These are phyloP conservation scores for Helleia helle DNA, from an alignment of 2,888 invertebrate genomes.

Conservation along the genomic window DNA sequence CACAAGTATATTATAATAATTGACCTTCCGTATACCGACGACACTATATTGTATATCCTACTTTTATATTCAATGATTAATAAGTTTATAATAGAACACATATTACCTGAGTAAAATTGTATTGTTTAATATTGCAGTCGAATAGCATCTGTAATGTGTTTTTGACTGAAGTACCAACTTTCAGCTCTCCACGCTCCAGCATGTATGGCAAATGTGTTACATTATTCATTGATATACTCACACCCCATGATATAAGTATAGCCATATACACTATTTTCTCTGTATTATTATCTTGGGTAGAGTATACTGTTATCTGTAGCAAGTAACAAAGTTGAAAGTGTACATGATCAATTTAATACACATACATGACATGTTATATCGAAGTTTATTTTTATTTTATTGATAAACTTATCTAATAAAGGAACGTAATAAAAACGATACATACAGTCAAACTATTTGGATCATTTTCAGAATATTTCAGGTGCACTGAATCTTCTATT, in stretches of 20 bases:
- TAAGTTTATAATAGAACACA: too few relatives aligned
- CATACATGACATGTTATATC: too few relatives aligned
- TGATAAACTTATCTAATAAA: too few relatives aligned
- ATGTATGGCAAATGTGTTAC: slow-evolving; percentile 56
- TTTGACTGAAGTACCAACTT: slow-evolving; percentile 43
- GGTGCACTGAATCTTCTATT: slow-evolving; percentile 39
- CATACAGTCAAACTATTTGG: slow-evolving; percentile 48
- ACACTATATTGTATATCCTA: too few relatives aligned
- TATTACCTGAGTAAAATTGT: slow-evolving; percentile 52
- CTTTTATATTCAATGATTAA: too few relatives aligned
- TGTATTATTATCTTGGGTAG: slow-evolving; percentile 28
- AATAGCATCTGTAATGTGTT: slow-evolving; percentile 47
- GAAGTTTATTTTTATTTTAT: too few relatives aligned
- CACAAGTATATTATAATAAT: too few relatives aligned
- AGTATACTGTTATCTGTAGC: slow-evolving; percentile 47
- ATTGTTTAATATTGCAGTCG: slow-evolving; percentile 59
- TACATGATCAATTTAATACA: too few relatives aligned
- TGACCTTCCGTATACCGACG: too few relatives aligned
- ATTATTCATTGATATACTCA: slow-evolving; percentile 28
- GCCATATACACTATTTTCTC: slow-evolving; percentile 36
- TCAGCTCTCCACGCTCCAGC: slow-evolving; percentile 56
- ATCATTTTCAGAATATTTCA: slow-evolving; percentile 53
- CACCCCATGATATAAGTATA: slow-evolving; percentile 57
- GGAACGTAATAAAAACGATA: too few relatives aligned
- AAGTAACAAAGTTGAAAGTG: too few relatives aligned